Percentiles rank a stretch among this genome's conserved stretches.
Evolutionary conservation across 2,888 invertebrate species (phyloP).

Genomic region (Machimus rusticus): DNA sequence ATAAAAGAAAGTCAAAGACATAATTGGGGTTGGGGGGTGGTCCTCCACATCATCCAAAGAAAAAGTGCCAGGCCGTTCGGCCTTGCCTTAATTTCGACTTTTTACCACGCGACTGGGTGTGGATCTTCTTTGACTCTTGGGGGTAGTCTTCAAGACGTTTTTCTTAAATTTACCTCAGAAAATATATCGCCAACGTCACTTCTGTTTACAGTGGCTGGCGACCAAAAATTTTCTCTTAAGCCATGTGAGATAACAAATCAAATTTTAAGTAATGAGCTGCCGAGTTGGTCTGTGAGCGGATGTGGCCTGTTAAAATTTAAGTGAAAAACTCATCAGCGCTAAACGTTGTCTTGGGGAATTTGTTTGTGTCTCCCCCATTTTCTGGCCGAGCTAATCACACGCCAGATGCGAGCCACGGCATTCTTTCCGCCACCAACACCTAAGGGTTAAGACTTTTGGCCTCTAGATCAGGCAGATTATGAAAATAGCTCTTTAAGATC

Average conservation of each 20-base stretch:
- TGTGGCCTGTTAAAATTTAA: slow-evolving; percentile 40
- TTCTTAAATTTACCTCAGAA: neutral
- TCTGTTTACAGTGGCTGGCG: slow-evolving; percentile 1
- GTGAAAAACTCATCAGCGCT: slow-evolving; percentile 2
- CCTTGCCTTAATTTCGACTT: neutral
- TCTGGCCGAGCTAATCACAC: neutral
- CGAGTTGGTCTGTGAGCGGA: neutral
- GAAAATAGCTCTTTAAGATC: slow-evolving; percentile 25
- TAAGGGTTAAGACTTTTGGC: slow-evolving; percentile 26
- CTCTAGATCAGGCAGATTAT: neutral
- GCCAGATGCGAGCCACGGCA: slow-evolving; percentile 10
- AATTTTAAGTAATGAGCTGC: slow-evolving; percentile 20
- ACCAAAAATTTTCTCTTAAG: slow-evolving; percentile 1
- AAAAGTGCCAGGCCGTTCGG: neutral
- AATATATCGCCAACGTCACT: neutral
- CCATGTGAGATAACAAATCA: slow-evolving; percentile 37
- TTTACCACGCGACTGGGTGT: neutral
- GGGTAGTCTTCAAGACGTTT: neutral
- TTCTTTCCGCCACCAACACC: neutral
- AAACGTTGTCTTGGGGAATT: neutral
- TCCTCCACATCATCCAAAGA: neutral
- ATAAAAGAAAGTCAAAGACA: slow-evolving; percentile 19
- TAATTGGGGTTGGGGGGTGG: neutral
- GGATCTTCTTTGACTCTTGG: neutral
- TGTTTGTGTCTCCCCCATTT: neutral